These are phyloP conservation scores for Thecocarcelia acutangulata DNA, from an alignment of 2,888 invertebrate species.

Conservation along the genomic window DNA sequence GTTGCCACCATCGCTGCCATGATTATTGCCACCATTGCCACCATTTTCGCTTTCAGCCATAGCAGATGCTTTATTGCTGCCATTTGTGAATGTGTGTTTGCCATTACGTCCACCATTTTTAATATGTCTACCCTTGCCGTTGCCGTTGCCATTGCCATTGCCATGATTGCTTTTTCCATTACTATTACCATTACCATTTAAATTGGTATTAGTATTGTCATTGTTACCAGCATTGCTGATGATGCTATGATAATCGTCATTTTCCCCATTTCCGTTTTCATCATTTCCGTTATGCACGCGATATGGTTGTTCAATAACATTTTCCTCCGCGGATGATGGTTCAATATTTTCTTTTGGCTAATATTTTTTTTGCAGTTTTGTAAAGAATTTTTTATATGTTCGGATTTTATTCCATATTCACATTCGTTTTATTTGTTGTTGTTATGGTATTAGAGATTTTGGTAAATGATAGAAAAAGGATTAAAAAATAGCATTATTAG, in stretches of 20 bases:
- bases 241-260: slow-evolving; percentile 79
- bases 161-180: not conserved
- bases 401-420: slow-evolving; percentile 4
- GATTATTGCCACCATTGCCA: slow-evolving; percentile 52
- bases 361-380: slow-evolving; percentile 40
- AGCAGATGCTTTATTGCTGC: slow-evolving; percentile 60
- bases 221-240: slow-evolving; percentile 69
- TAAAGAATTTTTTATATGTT: slow-evolving; percentile 1
- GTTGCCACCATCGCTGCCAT: slow-evolving; percentile 73
- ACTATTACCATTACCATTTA: slow-evolving; percentile 55
- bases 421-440: not conserved
- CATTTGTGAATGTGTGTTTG: slow-evolving; percentile 64
- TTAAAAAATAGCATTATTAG: not conserved
- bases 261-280: slow-evolving; percentile 81
- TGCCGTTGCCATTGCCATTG: slow-evolving; percentile 52
- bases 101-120: slow-evolving; percentile 69
- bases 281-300: slow-evolving; percentile 81
- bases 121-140: slow-evolving; percentile 41
- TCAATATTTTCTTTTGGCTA: slow-evolving; percentile 79
- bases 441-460: slow-evolving; percentile 9
- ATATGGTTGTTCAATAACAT: slow-evolving; percentile 81
- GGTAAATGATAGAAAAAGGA: not conserved
- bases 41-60: slow-evolving; percentile 47
- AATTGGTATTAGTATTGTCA: slow-evolving; percentile 61
- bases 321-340: slow-evolving; percentile 80